Percentiles rank a stretch among this genome's conserved stretches.
phyloP scores from a whole-genome alignment of 2,888 invertebrate species.

The Cerastoderma edule region DNA sequence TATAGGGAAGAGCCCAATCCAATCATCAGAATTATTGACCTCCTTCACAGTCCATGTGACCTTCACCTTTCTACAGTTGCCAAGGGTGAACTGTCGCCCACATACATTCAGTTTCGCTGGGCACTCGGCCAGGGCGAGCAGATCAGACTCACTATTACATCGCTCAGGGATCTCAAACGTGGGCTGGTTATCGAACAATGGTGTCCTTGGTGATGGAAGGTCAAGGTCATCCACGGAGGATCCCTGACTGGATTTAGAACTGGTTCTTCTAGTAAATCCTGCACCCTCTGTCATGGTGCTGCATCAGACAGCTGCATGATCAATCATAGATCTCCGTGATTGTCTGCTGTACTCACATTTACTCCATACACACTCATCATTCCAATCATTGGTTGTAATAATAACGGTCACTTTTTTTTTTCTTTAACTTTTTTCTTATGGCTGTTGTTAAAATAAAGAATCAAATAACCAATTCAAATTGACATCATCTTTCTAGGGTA shows the following conservation, averaged over 20 bases:
- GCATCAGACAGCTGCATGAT: background rate
- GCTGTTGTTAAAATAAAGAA: too few species aligned
- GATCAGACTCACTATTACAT: slow-evolving; percentile 79
- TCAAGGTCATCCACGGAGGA: slow-evolving; percentile 76
- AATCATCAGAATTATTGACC: slow-evolving; percentile 82
- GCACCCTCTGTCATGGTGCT: slow-evolving; percentile 61
- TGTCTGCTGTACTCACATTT: too few species aligned
- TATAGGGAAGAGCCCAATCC: slow-evolving; percentile 84
- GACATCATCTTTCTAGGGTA: too few species aligned
- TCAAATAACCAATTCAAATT: too few species aligned
- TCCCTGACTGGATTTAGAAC: slow-evolving; percentile 52
- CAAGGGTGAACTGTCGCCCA: slow-evolving; percentile 76
- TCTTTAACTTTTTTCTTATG: background rate
- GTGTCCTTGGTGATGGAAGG: slow-evolving; percentile 70
- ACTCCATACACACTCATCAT: too few species aligned
- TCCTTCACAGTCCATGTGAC: slow-evolving; percentile 83
- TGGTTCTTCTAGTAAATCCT: slow-evolving; percentile 51
- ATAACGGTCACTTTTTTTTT: background rate
- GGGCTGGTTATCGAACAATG: slow-evolving; percentile 59
- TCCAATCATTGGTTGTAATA: too few species aligned
- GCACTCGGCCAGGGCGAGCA: slow-evolving; percentile 64
- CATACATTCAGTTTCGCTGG: slow-evolving; percentile 81
- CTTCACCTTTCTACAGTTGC: slow-evolving; percentile 73
- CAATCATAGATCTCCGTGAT: too few species aligned
- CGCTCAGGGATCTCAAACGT: slow-evolving; percentile 74